phyloP scores from a whole-genome alignment of 23 tunicate species.

The Styela plicata region DNA sequence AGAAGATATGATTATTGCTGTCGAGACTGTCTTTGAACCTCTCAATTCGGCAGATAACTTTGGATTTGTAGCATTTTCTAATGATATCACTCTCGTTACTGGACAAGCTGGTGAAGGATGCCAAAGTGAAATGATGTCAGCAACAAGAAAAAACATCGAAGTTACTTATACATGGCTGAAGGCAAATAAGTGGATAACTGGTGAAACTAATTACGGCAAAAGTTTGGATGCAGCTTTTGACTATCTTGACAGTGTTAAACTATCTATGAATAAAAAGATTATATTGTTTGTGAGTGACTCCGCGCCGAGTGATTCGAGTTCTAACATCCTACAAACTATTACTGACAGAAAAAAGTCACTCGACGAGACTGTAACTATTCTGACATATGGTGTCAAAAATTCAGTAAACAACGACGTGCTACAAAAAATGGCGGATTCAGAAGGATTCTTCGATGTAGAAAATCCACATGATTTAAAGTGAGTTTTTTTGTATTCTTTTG shows the following conservation, averaged over 20 bases:
- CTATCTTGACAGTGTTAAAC: not conserved
- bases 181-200: not conserved
- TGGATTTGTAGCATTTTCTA: not conserved
- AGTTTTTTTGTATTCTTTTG: not conserved
- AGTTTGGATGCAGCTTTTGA: not conserved
- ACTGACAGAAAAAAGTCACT: not conserved
- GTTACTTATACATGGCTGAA: not conserved
- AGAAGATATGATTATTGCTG: not conserved
- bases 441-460: not conserved
- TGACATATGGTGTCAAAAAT: not conserved
- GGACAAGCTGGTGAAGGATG: not conserved
- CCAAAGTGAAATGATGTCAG: not conserved
- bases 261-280: not conserved
- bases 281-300: not conserved
- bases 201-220: not conserved
- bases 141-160: not conserved
- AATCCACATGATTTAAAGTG: not conserved
- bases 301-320: not conserved
- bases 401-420: not conserved
- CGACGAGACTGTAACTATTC: not conserved
- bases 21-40: not conserved
- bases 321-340: not conserved
- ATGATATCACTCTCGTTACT: not conserved
- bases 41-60: not conserved
- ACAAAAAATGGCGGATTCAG: not conserved